These are phyloP conservation scores for Hesperophylax magnus DNA, from an alignment of 1,140 invertebrate genomes.

Conservation along the genomic window DNA sequence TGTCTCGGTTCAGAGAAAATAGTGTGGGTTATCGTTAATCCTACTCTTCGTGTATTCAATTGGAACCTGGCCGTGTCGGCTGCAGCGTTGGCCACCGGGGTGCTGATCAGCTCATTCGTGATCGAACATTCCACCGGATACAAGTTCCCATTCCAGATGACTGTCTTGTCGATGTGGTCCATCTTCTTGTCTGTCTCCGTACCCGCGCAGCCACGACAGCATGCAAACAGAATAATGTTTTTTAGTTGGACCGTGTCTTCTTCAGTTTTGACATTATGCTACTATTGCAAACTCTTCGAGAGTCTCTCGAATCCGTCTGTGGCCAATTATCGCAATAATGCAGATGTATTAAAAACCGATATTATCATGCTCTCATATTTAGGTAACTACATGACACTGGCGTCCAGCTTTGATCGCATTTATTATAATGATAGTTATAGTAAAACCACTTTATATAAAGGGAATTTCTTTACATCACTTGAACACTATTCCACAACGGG, in stretches of 20 bases:
- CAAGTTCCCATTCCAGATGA: not conserved
- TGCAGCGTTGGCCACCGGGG: not conserved
- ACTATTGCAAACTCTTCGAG: not conserved
- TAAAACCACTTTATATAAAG: not conserved
- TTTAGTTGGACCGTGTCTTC: not conserved
- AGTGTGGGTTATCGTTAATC: not conserved
- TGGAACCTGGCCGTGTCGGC: not conserved
- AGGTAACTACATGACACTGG: not conserved
- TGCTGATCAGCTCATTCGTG: not conserved
- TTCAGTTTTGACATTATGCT: not conserved
- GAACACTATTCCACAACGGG: not conserved
- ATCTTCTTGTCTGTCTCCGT: constrained; percentile 21
- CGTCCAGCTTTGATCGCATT: not conserved
- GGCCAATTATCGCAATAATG: not conserved
- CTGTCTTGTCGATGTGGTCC: constrained; percentile 1
- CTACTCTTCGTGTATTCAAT: not conserved
- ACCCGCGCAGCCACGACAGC: not conserved
- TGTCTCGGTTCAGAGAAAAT: not conserved
- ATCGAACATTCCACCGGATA: not conserved
- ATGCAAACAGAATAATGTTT: not conserved
- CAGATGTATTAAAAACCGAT: not conserved
- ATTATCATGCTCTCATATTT: not conserved
- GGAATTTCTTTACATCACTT: not conserved
- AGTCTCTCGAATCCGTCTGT: not conserved
- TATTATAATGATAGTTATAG: not conserved